A percentile compares a stretch with the other conserved stretches of the same genome.
These are phyloP conservation scores for Chrysaora quinquecirrha DNA, from an alignment of 30 jellyfish, hydroid and myxozoan genomes.

Conservation along the genomic window DNA sequence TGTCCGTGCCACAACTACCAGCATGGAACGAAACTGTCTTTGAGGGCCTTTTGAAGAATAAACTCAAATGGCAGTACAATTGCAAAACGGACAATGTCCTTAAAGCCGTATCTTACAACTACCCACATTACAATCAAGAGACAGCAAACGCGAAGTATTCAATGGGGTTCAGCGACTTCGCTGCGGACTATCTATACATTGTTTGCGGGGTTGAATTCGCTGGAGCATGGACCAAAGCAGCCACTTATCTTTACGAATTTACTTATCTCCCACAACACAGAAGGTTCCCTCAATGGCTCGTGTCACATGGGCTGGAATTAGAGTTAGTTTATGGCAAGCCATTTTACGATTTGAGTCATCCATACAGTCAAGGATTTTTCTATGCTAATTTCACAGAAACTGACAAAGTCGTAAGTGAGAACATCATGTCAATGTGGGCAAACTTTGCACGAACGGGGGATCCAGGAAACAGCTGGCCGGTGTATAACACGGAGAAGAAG, in stretches of 20 bases:
- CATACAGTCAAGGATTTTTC: not conserved
- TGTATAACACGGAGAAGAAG: not conserved
- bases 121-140: not conserved
- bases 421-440: constrained; percentile 55
- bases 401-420: constrained; percentile 9
- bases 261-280: constrained; percentile 27
- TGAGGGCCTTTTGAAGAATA: too few species aligned
- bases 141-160: too few species aligned
- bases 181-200: constrained; percentile 11
- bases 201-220: constrained; percentile 11
- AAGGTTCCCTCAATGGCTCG: constrained; percentile 10
- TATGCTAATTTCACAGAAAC: constrained; percentile 8
- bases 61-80: too few species aligned
- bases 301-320: constrained; percentile 32
- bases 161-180: not conserved
- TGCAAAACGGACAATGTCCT: constrained; percentile 1
- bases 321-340: constrained; percentile 30
- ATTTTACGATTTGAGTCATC: not conserved
- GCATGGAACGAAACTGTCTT: too few species aligned
- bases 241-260: constrained; percentile 24
- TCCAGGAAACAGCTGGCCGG: constrained; percentile 30
- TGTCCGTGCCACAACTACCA: not conserved
- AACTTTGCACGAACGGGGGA: constrained; percentile 47
- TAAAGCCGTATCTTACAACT: not conserved
- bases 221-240: not conserved